Conservation (phyloP, 2,888 invertebrate species). For the Nomada hirtipes region DNA sequence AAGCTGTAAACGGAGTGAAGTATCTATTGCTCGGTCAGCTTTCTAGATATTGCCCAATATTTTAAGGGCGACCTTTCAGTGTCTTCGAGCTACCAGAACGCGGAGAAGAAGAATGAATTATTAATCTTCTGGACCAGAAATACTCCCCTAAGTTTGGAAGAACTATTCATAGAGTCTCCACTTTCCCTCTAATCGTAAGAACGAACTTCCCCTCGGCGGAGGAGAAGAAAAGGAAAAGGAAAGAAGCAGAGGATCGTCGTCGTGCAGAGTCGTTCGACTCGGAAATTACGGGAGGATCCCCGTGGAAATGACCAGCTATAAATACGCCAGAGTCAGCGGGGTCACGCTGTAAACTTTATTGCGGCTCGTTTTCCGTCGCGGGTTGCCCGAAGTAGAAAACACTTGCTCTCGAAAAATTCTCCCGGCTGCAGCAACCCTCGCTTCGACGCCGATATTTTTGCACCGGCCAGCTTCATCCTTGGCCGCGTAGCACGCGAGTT, state of each 20-base stretch:
- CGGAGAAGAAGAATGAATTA: no score
- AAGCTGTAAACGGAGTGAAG: no score
- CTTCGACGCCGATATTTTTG: constrained; percentile 37
- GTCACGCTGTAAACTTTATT: constrained; percentile 52
- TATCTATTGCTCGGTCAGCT: no score
- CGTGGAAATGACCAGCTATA: constrained; percentile 53
- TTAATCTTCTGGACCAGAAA: neutral
- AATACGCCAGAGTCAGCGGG: constrained; percentile 45
- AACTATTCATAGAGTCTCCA: neutral
- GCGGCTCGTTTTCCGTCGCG: constrained; percentile 49
- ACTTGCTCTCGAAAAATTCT: constrained; percentile 39
- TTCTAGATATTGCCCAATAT: no score
- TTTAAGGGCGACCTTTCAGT: no score
- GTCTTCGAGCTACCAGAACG: no score
- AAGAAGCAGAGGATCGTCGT: constrained; percentile 11
- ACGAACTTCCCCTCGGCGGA: neutral
- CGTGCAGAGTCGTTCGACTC: constrained; percentile 21
- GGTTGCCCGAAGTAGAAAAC: constrained; percentile 26
- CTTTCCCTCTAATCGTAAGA: neutral
- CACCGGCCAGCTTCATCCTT: constrained; percentile 30
- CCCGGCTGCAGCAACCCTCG: constrained; percentile 28
- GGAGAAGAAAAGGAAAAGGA: neutral
- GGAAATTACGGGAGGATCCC: constrained; percentile 51
- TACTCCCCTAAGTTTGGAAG: neutral
- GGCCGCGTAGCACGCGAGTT: constrained; percentile 12